Evolutionary conservation across 2,888 invertebrate genomes (phyloP).

Genomic region (Nomada lathburiana): DNA sequence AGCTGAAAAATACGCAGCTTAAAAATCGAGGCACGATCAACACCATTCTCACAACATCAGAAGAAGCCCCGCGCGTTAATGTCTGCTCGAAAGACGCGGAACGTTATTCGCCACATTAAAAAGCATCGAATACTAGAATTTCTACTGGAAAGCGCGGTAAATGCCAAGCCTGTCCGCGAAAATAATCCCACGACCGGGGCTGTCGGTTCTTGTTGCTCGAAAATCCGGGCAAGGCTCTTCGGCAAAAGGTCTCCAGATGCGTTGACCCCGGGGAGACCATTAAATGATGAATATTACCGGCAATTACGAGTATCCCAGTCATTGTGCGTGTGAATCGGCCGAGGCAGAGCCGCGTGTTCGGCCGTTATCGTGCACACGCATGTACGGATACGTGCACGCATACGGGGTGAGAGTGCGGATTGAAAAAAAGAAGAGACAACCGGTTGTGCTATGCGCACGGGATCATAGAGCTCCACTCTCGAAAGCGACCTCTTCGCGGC

Average conservation of each 20-base stretch:
- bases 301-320: constrained; percentile 74
- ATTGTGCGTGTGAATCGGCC: constrained; percentile 74
- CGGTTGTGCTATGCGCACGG: constrained; percentile 81
- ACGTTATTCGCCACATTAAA: constrained; percentile 12
- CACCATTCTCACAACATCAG: neutral
- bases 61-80: neutral
- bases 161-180: constrained; percentile 35
- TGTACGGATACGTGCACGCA: constrained; percentile 52
- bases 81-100: constrained; percentile 4
- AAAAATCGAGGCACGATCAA: too few species aligned
- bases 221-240: constrained; percentile 48
- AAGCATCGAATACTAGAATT: constrained; percentile 11
- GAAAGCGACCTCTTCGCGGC: constrained; percentile 80
- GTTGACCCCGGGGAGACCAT: constrained; percentile 54
- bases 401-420: constrained; percentile 72
- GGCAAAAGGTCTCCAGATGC: constrained; percentile 44
- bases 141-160: constrained; percentile 17
- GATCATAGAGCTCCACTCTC: constrained; percentile 81
- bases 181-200: constrained; percentile 51
- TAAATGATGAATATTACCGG: constrained; percentile 61
- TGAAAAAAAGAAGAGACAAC: constrained; percentile 81
- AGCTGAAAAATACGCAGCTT: too few species aligned
- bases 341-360: constrained; percentile 57
- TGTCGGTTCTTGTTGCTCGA: constrained; percentile 46
- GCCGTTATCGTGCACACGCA: constrained; percentile 58